Evolutionary conservation across 2,888 invertebrate genomes (phyloP).

Genomic region (Xylocampa areola): DNA sequence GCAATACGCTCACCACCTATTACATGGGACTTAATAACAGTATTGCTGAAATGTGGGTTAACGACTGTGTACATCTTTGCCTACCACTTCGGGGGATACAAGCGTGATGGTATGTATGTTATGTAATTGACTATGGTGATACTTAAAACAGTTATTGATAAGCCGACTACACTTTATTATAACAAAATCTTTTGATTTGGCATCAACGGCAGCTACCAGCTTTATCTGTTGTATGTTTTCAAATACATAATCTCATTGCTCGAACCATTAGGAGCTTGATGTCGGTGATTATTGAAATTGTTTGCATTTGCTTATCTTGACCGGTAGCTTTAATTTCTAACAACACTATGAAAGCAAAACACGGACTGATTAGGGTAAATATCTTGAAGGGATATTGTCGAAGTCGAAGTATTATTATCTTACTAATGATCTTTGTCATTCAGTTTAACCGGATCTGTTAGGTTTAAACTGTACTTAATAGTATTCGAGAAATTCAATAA

Average conservation of each 20-base stretch:
- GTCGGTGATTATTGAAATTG: conserved; percentile 51
- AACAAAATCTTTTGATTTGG: no score
- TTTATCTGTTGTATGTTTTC: conserved; percentile 44
- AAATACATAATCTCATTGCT: conserved; percentile 44
- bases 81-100: no score
- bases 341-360: conserved; percentile 30
- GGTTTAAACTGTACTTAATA: no score
- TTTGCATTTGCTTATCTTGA: conserved; percentile 53
- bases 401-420: conserved; percentile 15
- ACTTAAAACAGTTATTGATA: no score
- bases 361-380: conserved; percentile 28
- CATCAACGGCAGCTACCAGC: conserved; percentile 13
- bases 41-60: no score
- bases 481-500: no score
- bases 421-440: background rate
- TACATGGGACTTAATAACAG: no score
- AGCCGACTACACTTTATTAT: no score
- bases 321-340: conserved; percentile 39
- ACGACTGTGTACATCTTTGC: no score
- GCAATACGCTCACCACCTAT: no score
- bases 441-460: background rate
- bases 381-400: conserved; percentile 13
- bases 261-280: conserved; percentile 46
- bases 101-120: no score
- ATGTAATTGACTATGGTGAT: no score